Conservation (phyloP, 1,140 invertebrate genomes). For the Zaprionus capensis region DNA sequence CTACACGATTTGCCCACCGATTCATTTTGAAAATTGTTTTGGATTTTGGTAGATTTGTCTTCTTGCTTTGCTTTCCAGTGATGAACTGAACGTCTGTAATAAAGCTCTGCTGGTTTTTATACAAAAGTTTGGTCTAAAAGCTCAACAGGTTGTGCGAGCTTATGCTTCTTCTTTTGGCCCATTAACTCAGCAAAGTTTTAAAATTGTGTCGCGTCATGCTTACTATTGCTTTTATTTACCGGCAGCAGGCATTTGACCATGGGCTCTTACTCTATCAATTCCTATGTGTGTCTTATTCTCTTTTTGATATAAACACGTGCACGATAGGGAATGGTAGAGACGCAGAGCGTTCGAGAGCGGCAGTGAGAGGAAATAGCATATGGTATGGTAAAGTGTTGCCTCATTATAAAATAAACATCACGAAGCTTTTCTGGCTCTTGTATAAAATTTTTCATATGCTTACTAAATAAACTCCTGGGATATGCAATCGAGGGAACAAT, state of each 20-base stretch:
- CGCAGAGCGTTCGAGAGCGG: neutral
- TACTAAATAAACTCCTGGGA: neutral
- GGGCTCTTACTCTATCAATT: neutral
- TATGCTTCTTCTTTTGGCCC: neutral
- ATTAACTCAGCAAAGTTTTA: neutral
- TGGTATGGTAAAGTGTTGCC: neutral
- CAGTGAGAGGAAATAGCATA: neutral
- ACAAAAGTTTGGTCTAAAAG: neutral
- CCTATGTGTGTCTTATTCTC: neutral
- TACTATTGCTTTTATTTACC: neutral
- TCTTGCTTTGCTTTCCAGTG: neutral
- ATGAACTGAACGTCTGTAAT: neutral
- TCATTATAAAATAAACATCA: neutral
- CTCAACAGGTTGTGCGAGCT: neutral
- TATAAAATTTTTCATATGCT: neutral
- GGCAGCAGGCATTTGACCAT: neutral
- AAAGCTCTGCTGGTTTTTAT: neutral
- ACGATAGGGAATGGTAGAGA: neutral
- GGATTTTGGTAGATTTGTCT: neutral
- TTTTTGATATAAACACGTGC: neutral
- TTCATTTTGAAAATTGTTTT: constrained; percentile 38
- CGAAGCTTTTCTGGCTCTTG: neutral
- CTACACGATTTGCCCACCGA: constrained; percentile 48
- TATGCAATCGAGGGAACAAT: neutral
- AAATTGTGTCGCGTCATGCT: neutral